Evolutionary conservation across 2,797 vertebrate genomes (phyloP).

Genomic region (Acropternis orthonyx): DNA sequence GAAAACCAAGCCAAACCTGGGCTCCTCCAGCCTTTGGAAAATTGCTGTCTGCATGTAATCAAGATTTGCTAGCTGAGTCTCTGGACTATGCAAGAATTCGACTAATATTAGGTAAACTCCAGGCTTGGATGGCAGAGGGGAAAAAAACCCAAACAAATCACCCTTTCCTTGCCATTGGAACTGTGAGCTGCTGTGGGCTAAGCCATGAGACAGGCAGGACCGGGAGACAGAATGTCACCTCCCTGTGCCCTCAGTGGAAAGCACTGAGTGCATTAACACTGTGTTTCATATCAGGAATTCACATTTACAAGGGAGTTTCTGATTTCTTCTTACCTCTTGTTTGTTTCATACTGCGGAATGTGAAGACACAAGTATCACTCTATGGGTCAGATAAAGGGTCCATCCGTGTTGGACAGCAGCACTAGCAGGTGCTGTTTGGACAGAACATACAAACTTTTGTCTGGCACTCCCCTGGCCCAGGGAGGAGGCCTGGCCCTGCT

Average conservation of each 20-base stretch:
- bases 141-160: neutral
- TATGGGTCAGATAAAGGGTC: accelerated
- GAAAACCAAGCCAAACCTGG: accelerated
- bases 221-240: neutral
- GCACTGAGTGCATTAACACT: too few species aligned
- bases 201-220: neutral
- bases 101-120: neutral
- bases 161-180: neutral
- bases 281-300: neutral
- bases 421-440: neutral
- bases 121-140: neutral
- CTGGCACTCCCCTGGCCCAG: neutral
- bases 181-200: neutral
- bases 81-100: neutral
- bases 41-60: neutral
- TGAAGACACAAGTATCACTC: accelerated
- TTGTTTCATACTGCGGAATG: neutral
- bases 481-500: neutral
- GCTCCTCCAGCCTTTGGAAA: neutral
- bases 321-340: neutral
- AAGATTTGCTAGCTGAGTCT: neutral
- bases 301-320: neutral
- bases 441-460: neutral
- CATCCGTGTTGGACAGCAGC: neutral
- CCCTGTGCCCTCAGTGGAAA: neutral